Conservation (phyloP, 2,888 invertebrate genomes). For the Agriotes lineatus region DNA sequence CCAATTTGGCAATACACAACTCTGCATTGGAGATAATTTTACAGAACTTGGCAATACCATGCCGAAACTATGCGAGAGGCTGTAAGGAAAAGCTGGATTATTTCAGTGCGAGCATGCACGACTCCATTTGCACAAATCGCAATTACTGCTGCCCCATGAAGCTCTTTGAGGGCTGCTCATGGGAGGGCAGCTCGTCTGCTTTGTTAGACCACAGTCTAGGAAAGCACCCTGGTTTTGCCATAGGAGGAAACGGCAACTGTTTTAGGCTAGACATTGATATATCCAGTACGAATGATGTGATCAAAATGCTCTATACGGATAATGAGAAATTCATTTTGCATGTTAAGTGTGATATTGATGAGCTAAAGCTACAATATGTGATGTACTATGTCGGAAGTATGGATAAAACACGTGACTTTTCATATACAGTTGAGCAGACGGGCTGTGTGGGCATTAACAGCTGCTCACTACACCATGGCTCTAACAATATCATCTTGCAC, state of each 20-base stretch:
- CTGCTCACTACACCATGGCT: constrained; percentile 53
- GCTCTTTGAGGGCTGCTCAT: constrained; percentile 49
- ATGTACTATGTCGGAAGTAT: constrained; percentile 56
- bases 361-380: constrained; percentile 53
- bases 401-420: constrained; percentile 48
- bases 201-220: constrained; percentile 56
- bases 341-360: constrained; percentile 50
- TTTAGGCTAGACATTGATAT: constrained; percentile 56
- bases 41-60: constrained; percentile 52
- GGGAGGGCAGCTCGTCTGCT: constrained; percentile 53
- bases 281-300: constrained; percentile 46
- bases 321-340: constrained; percentile 54
- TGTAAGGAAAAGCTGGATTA: constrained; percentile 50
- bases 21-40: constrained; percentile 52
- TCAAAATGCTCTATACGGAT: constrained; percentile 55
- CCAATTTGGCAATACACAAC: constrained; percentile 48
- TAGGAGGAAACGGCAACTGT: constrained; percentile 53
- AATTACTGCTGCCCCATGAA: constrained; percentile 51
- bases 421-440: constrained; percentile 57
- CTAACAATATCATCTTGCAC: constrained; percentile 45
- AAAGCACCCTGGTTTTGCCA: constrained; percentile 54
- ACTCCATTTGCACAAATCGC: constrained; percentile 51
- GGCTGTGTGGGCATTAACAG: constrained; percentile 38
- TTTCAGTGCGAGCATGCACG: constrained; percentile 49
- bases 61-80: constrained; percentile 54